Evolutionary conservation across 2,113 vertebrate genomes (phyloP), one percentile per base, ranked within the genome.

Genomic region (cattle (Bos taurus)): DNA sequence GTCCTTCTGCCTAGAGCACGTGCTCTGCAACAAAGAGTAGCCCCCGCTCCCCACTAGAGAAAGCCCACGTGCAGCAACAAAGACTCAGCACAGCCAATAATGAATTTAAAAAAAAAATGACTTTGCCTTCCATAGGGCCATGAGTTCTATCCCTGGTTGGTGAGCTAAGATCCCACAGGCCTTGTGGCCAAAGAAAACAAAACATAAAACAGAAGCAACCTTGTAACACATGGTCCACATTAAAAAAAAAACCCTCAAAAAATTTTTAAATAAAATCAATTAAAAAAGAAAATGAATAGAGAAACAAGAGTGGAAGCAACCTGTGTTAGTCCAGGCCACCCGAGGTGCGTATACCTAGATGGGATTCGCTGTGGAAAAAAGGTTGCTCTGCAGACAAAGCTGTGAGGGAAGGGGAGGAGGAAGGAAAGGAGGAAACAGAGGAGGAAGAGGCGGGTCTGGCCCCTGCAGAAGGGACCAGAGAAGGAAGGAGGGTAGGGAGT

Each of bases 331-430:
- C 40, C 5, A 14, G 52, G 13, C 9, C 78, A 8, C 14, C 25
- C 0, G 3, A 52, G 52, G 23, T 40, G 15, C 0, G 2, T n/a
- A 21, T 28, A 19, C 46, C 19, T 2, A 40, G 85, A 8, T 0
- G 14, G 56, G 36, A 19, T 25, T 59, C 6, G 23, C 26, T 62
- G 28, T 8, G 40, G 4, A 1, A 4, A 50, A 30, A 26, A n/a
- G 14, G 7, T 28, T 13, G 4, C 21, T 25, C 25, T 40, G 40
- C 43, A 3, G 64, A 62, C 12, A 30, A 10, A 52, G 26, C 67
- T 8, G 52, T 12, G n/a, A 17, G 12, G 78, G 14, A 15, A 4
- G 19, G 6, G 23, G 23, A 14, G 54, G 52, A n/a, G 60, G 89
- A 7, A 2, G 3, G 48, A 12, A n/a, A 71, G 67, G n/a, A 30